A percentile compares a stretch with the other conserved stretches of the same genome.
Conservation (phyloP, 1,140 invertebrate species). For the Condylostylus longicornis region DNA sequence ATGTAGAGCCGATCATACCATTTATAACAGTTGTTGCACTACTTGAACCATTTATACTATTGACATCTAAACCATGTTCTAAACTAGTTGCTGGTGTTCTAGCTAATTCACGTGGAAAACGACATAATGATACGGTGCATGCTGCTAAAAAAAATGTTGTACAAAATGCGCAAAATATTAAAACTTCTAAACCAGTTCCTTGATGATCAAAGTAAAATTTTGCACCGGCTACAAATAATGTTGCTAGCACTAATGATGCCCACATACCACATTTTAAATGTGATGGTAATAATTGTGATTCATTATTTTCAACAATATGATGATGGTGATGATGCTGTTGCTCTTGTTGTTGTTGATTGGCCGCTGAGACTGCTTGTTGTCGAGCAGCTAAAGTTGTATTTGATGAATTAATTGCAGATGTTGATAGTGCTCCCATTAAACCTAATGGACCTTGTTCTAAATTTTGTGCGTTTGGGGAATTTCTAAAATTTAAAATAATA, state of each 20-base stretch:
- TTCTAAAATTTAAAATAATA: not conserved
- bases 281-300: constrained; percentile 33
- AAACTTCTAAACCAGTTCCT: constrained; percentile 43
- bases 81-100: constrained; percentile 12
- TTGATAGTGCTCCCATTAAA: constrained; percentile 1
- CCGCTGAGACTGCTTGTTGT: constrained; percentile 1
- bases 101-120: constrained; percentile 22
- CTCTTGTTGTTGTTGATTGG: not conserved
- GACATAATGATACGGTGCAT: constrained; percentile 41
- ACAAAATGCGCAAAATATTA: constrained; percentile 47
- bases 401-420: not conserved
- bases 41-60: not conserved
- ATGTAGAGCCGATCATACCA: constrained; percentile 12
- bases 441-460: constrained; percentile 5
- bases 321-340: constrained; percentile 17
- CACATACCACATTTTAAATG: constrained; percentile 48
- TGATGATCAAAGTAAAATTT: constrained; percentile 54
- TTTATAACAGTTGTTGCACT: constrained; percentile 7
- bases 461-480: constrained; percentile 1
- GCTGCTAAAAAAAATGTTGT: constrained; percentile 44
- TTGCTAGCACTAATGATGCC: constrained; percentile 46
- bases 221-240: constrained; percentile 45
- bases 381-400: constrained; percentile 3
- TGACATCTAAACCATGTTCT: constrained; percentile 2
- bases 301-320: constrained; percentile 16